Evolutionary conservation across 2,888 invertebrate species (phyloP).

Genomic region (Acanthopleura granulata): DNA sequence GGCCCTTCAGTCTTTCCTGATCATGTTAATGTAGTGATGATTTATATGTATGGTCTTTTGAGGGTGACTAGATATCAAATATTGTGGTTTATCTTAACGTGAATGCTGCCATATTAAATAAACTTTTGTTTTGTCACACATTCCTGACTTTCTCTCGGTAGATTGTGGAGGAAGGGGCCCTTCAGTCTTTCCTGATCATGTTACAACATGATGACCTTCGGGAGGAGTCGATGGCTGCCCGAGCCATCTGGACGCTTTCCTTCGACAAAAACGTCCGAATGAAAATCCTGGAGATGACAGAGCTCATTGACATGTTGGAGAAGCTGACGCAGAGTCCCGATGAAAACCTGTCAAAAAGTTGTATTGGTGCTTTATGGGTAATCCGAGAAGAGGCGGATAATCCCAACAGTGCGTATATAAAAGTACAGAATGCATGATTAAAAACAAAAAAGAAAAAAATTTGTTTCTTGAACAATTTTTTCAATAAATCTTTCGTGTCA

Average conservation of each 20-base stretch:
- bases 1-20: too few relatives aligned
- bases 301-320: constrained; percentile 47
- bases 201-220: constrained; percentile 44
- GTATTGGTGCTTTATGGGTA: constrained; percentile 56
- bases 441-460: too few relatives aligned
- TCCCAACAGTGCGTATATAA: not conserved
- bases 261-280: constrained; percentile 56
- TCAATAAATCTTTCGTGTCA: too few relatives aligned
- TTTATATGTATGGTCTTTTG: too few relatives aligned
- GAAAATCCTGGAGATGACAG: constrained; percentile 42
- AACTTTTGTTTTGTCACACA: too few relatives aligned
- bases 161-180: constrained; percentile 56
- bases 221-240: constrained; percentile 50
- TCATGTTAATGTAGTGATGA: too few relatives aligned
- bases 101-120: too few relatives aligned
- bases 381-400: constrained; percentile 54
- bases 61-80: too few relatives aligned
- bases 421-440: too few relatives aligned
- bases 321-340: constrained; percentile 44
- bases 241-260: constrained; percentile 57
- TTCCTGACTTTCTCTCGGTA: constrained; percentile 25
- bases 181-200: constrained; percentile 49
- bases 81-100: too few relatives aligned
- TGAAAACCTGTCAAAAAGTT: constrained; percentile 45
- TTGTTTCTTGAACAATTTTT: too few relatives aligned